Conservation (phyloP, 1,140 invertebrate genomes). For the Drosophila busckii region DNA sequence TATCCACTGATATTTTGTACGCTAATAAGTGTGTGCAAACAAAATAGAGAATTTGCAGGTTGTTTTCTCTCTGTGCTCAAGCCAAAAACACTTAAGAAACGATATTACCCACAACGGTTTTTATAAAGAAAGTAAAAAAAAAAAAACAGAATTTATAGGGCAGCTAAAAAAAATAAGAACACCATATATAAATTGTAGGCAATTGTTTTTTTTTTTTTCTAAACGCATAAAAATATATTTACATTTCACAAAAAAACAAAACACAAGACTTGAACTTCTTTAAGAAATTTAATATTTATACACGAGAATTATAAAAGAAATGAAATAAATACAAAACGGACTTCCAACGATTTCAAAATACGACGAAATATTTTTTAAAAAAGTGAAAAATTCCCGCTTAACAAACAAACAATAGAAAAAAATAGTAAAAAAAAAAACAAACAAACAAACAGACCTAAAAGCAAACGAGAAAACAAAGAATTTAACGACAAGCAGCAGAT, state of each 20-base stretch:
- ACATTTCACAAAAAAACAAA: slow-evolving; percentile 29
- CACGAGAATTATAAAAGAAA: slow-evolving; percentile 24
- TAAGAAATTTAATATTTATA: slow-evolving; percentile 67
- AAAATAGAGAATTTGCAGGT: too few species aligned
- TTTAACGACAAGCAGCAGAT: too few species aligned
- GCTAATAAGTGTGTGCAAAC: too few species aligned
- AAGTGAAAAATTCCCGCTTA: slow-evolving; percentile 31
- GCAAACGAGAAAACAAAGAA: slow-evolving; percentile 8
- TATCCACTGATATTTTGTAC: too few species aligned
- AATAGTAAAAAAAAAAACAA: slow-evolving; percentile 27
- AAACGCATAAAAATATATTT: slow-evolving; percentile 46
- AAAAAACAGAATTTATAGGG: slow-evolving; percentile 13
- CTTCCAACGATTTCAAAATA: slow-evolving; percentile 74
- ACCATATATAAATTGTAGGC: background rate
- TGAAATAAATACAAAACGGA: slow-evolving; percentile 43
- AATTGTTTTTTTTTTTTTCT: background rate
- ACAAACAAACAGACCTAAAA: slow-evolving; percentile 2
- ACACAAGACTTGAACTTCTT: slow-evolving; percentile 66
- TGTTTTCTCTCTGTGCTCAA: slow-evolving; percentile 32
- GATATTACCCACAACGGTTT: slow-evolving; percentile 3
- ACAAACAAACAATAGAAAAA: slow-evolving; percentile 23
- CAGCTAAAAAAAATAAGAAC: background rate
- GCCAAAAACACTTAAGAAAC: background rate
- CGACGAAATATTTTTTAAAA: slow-evolving; percentile 67
- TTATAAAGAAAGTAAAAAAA: slow-evolving; percentile 14